Percentiles rank a stretch among this genome's conserved stretches.
phyloP scores from a whole-genome alignment of 1,140 invertebrate genomes.

The Pogonognathellus flavescens region DNA sequence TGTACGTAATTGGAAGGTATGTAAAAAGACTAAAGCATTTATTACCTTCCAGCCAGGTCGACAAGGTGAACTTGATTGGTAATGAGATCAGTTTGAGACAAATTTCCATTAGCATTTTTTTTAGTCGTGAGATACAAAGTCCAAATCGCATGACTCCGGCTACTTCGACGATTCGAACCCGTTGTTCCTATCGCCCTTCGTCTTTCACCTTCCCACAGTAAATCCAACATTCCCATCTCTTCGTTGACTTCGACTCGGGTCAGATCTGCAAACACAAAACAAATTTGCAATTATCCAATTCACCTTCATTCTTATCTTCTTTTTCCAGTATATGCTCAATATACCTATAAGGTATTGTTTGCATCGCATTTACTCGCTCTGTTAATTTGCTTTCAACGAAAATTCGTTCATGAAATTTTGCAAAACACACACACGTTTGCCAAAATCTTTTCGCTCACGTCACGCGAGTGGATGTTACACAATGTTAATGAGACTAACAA shows the following conservation, averaged over 20 bases:
- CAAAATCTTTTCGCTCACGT: too few relatives aligned
- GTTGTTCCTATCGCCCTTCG: slow-evolving; percentile 73
- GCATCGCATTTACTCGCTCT: too few relatives aligned
- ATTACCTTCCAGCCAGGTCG: slow-evolving; percentile 77
- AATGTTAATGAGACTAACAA: not conserved
- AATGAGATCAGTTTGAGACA: slow-evolving; percentile 36
- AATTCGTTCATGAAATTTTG: too few relatives aligned
- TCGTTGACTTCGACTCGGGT: slow-evolving; percentile 73
- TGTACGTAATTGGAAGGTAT: not conserved
- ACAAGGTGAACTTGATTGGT: slow-evolving; percentile 77
- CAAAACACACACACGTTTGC: too few relatives aligned
- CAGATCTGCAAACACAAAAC: slow-evolving; percentile 71
- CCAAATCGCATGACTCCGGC: slow-evolving; percentile 78
- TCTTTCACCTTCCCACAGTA: slow-evolving; percentile 72
- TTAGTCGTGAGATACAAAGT: slow-evolving; percentile 71
- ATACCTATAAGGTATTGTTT: too few relatives aligned
- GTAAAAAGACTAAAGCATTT: not conserved
- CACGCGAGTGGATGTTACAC: too few relatives aligned
- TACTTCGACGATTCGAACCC: slow-evolving; percentile 73
- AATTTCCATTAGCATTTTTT: slow-evolving; percentile 61
- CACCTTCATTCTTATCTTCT: not conserved
- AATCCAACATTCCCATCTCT: slow-evolving; percentile 70
- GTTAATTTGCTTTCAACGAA: too few relatives aligned
- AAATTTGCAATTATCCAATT: not conserved
- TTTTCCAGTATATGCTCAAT: too few relatives aligned